Base-by-base conservation (phyloP, 2,888 invertebrate species). In the Balanococcus diminutus region DNA sequence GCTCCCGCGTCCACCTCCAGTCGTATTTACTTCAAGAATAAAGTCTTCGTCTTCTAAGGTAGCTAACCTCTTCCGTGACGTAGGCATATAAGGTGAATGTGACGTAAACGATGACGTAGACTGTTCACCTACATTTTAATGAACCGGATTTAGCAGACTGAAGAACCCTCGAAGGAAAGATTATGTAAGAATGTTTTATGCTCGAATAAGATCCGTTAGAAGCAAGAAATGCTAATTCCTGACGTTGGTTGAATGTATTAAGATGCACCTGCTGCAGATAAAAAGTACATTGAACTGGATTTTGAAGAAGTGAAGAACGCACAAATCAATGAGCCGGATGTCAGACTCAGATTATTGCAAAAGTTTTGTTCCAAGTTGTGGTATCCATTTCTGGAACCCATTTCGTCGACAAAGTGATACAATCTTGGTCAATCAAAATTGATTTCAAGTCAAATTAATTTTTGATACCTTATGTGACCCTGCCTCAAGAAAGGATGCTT, bases 101-200 rank as follows among this genome's bases (percentile, higher is more conserved):
- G 84, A 84, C 84, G 84, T 84, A 84, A 36, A 16, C 39, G 39
- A 84, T 84, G 84, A 84, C 84, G 84, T 84, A 36, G 2, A 39
- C 11, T 61, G 32, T 28, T 81, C 46, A 25, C 42, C 42, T 81
- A 42, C 9, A 32, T 42, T 36, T 14, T 5, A 22, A 25, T 5
- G 22, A 36, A 32, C 32, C 19, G 39, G 61, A 61, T 61, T 25
- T 25, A 61, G 25, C 5, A 9, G 16, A 67, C 67, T 28, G 67
- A 67, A 67, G 16, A 67, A 28, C 19, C 28, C 28, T 67, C 28
- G n/a, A n/a, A n/a, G n/a, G 67, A 6, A 56, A 56, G 56, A 56
- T 56, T 56, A 56, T 51, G n/a, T 46, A n/a, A n/a, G 46, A 16
- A 46, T 11, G 8, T 46, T 46, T 46, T 56, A 56, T 56, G 56